Evolutionary conservation across 1,140 invertebrate genomes (phyloP).

Genomic region (Lepidotrigona ventralis): DNA sequence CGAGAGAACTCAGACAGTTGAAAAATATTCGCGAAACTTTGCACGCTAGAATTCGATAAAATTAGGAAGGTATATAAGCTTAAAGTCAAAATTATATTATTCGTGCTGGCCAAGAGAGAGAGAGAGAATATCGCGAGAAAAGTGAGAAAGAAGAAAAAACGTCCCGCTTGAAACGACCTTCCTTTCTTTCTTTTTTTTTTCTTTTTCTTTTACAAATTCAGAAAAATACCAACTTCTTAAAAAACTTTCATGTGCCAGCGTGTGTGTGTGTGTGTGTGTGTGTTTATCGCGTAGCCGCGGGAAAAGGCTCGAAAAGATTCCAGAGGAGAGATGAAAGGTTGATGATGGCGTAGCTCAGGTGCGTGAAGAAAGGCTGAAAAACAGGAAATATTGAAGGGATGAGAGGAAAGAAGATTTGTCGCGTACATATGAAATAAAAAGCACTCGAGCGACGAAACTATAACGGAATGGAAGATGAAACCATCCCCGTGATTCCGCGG

Average conservation of each 20-base stretch:
- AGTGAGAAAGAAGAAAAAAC: neutral
- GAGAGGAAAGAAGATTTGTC: neutral
- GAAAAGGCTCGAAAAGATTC: neutral
- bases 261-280: too few species aligned
- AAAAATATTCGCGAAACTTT: too few species aligned
- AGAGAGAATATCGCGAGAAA: too few species aligned
- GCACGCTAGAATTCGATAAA: too few species aligned
- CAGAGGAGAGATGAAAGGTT: slow-evolving; percentile 12
- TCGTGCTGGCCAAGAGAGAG: too few species aligned
- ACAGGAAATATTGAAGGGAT: slow-evolving; percentile 13
- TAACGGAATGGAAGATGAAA: slow-evolving; percentile 39
- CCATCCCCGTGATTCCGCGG: neutral
- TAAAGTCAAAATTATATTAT: too few species aligned
- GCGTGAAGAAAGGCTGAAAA: neutral
- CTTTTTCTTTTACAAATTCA: neutral
- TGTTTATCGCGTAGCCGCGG: neutral
- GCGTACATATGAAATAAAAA: slow-evolving; percentile 28
- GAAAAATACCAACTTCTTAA: neutral
- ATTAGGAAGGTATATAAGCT: too few species aligned
- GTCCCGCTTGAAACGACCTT: neutral
- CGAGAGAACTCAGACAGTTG: too few species aligned
- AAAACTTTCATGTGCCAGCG: neutral
- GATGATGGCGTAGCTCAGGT: slow-evolving; percentile 11
- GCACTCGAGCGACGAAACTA: neutral
- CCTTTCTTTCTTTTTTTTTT: too few species aligned